Base-by-base conservation (phyloP, 2,113 vertebrate genomes). In the Vicugna pacos region DNA sequence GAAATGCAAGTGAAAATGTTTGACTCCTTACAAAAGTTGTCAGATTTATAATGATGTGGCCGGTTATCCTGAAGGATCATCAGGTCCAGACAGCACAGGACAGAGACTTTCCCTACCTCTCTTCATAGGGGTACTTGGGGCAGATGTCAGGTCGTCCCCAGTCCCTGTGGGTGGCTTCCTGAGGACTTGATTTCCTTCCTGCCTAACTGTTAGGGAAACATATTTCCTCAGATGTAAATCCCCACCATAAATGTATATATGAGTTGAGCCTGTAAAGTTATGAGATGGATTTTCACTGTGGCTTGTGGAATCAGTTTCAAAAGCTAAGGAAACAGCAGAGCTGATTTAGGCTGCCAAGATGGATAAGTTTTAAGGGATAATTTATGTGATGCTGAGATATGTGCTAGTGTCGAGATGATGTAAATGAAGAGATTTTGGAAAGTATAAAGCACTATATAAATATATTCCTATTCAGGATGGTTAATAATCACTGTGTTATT, bases 381-480 rank as follows among this genome's bases (percentile, higher is more conserved):
- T 93, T 95, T 92, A 81, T 93, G 62, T 72, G 64, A 96, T n/a
- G 10, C 79, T 91, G 58, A 91, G 70, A 79, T 90, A 92, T 81
- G 48, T 93, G 75, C 65, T 95, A 79, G n/a, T 92, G 46, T 72
- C 75, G 84, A 96, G 87, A 94, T 48, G 83, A 93, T 95, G 30
- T 93, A 92, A 95, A 97, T 95, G 93, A 88, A 96, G 77, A 93
- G 50, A 89, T 54, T 95, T 91, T 73, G 46, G 50, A 93, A 95
- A 89, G 62, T 28, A 87, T 42, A 87, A 97, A 91, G n/a, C 20
- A 72, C 16, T 89, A 14, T 56, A 73, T 79, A 95, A 92, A 84
- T 64, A 82, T 56, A 62, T 92, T 96, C 79, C 60, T 87, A 70
- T 60, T 96, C 38, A 75, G 22, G 4, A 64, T 69, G 60, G 89